Percentiles rank a stretch among this genome's conserved stretches.
Evolutionary conservation across 2,113 vertebrate genomes (phyloP).

Genomic region (Pelodiscus sinensis): DNA sequence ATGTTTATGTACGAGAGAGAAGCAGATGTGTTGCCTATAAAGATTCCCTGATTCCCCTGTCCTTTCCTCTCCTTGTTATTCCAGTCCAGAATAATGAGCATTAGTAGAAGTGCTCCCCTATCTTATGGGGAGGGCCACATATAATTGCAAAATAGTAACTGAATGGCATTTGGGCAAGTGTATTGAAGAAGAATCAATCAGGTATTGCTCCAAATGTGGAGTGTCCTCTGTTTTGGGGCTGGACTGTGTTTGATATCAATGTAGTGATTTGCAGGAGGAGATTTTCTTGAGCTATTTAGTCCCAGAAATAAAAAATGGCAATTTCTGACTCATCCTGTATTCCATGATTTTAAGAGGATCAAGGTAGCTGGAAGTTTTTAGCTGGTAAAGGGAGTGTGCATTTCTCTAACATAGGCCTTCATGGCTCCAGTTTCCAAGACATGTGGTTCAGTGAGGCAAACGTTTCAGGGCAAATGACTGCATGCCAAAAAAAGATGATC

Average conservation of each 20-base stretch:
- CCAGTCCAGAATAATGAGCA: not conserved
- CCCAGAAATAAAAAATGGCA: not conserved
- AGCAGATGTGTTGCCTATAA: not conserved
- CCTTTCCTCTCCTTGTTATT: not conserved
- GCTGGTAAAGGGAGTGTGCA: not conserved
- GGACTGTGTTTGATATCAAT: not conserved
- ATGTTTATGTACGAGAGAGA: not conserved
- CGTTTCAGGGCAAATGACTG: not conserved
- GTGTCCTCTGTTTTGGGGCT: not conserved
- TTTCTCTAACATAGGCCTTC: accelerated
- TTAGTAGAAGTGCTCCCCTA: not conserved
- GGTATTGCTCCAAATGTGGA: not conserved
- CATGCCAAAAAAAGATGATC: not conserved
- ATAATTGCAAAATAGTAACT: not conserved
- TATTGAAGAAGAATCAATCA: not conserved
- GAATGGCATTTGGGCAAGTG: not conserved
- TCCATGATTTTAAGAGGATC: accelerated
- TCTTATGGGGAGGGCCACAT: not conserved
- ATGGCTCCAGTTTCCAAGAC: accelerated
- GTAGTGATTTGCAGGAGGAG: not conserved
- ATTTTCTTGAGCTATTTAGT: not conserved
- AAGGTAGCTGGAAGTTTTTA: accelerated
- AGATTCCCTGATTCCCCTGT: not conserved
- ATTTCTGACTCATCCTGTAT: not conserved
- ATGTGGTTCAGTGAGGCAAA: not conserved